Base-by-base conservation (phyloP, 92 coral and sea anemone genomes). In the Phenganax subtilis region DNA sequence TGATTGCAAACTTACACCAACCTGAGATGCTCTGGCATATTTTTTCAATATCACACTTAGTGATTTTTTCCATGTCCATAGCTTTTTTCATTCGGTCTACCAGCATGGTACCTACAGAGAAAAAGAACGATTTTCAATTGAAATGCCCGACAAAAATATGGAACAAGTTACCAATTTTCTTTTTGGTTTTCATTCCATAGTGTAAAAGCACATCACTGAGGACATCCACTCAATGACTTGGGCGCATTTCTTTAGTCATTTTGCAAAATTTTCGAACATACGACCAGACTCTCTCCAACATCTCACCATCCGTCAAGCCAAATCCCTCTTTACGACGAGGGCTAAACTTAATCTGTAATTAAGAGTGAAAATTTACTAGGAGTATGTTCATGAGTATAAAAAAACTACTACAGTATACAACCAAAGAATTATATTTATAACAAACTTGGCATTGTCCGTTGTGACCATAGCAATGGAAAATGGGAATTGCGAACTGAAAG, bases 381-480 rank as follows among this genome's bases (percentile, higher is more conserved):
- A 37, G 47, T 37, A 37, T 37, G 47, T 37, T 37, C 47, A 37
- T 37, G 2, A 37, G 47, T 37, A 37, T 37, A 37, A 37, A 37
- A 37, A 37, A 37, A 37, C n/a, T 37, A 37, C 1, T 37, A 1
- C 2, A 4, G 47, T 37, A 37, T 37, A 37, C 73, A 27, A 16
- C 31, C 30, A 67, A 11, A 67, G 30, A 16, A 67, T 20, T 67
- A 67, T 16, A 67, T 17, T 29, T 53, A 25, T 76, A 76, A 76
- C 29, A 66, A 76, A 76, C 81, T 51, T 76, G 81, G 54, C 81
- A 76, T 52, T 53, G 29, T 76, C 81, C 81, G 54, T 76, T 76
- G 68, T 76, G 60, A 53, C 81, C 81, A 56, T 76, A 76, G 81
- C 81, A 76, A 51, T 76, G 81, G 68, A 76, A 76, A 56, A 76